phyloP scores from a whole-genome alignment of 2,113 vertebrate genomes.

The Hippocampus abdominalis region DNA sequence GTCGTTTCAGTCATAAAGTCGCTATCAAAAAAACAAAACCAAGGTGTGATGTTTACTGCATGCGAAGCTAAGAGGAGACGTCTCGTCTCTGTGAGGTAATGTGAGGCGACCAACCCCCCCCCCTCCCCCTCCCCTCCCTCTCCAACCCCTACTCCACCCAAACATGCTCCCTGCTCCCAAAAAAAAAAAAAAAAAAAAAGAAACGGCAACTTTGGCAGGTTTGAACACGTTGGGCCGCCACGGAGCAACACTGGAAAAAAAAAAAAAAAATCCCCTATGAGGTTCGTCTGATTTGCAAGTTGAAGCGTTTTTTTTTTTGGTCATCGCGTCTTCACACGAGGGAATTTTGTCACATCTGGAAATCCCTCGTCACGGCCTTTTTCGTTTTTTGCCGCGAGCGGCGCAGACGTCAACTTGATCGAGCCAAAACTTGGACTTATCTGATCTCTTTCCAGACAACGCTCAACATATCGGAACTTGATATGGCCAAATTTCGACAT shows the following conservation, averaged over 20 bases:
- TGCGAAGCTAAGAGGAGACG: slow-evolving; percentile 8
- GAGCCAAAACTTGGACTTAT: background rate
- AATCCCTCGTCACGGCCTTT: background rate
- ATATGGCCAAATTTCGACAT: background rate
- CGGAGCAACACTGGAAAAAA: background rate
- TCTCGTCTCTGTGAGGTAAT: slow-evolving; percentile 6
- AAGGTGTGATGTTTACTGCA: slow-evolving; percentile 25
- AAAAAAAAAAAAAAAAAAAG: slow-evolving; percentile 1
- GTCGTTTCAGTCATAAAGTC: slow-evolving; percentile 48
- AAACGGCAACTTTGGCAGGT: slow-evolving; percentile 60
- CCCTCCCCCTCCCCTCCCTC: too few species aligned
- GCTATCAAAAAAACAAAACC: slow-evolving; percentile 12
- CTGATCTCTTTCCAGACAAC: too few species aligned
- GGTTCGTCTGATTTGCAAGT: background rate
- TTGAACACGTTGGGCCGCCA: slow-evolving; percentile 6
- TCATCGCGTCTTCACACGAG: background rate
- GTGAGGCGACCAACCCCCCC: background rate
- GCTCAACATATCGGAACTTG: background rate
- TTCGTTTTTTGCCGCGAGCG: background rate
- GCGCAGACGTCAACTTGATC: background rate
- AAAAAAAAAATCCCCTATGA: background rate
- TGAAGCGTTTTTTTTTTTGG: slow-evolving; percentile 1
- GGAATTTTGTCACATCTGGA: background rate
- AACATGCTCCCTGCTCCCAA: background rate
- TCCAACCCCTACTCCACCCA: background rate